These are phyloP conservation scores for Diabrotica virgifera DNA, from an alignment of 1,140 invertebrate genomes.

Conservation along the genomic window DNA sequence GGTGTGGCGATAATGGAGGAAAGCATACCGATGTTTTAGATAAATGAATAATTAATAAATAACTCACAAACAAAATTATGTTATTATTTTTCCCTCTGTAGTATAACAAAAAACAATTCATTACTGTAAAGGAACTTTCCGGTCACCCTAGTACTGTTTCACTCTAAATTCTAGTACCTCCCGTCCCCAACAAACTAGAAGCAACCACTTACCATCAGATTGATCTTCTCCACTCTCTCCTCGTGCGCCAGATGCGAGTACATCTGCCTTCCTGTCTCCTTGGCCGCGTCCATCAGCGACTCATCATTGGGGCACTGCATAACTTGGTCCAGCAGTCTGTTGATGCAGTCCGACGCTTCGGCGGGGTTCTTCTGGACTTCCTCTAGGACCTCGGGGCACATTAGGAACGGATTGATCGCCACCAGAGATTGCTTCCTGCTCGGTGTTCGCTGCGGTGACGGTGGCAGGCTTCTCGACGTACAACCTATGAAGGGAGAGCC, in stretches of 20 bases:
- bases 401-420: constrained; percentile 50
- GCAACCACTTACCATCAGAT: constrained; percentile 60
- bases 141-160: too few relatives aligned
- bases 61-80: too few relatives aligned
- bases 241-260: constrained; percentile 61
- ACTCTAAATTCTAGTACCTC: too few relatives aligned
- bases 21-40: too few relatives aligned
- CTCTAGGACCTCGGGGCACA: constrained; percentile 50
- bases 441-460: constrained; percentile 70
- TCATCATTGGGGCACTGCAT: constrained; percentile 64
- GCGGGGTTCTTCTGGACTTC: constrained; percentile 40
- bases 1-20: too few relatives aligned
- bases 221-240: constrained; percentile 64
- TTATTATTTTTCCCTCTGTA: too few relatives aligned
- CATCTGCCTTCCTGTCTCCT: constrained; percentile 73
- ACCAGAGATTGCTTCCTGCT: constrained; percentile 53
- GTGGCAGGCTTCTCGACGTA: constrained; percentile 70
- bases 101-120: too few relatives aligned
- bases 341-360: constrained; percentile 44
- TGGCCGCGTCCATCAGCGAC: constrained; percentile 72
- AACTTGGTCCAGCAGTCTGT: constrained; percentile 49
- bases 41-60: too few relatives aligned
- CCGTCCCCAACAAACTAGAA: too few relatives aligned
- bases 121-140: too few relatives aligned
- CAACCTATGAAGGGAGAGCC: constrained; percentile 49